Conservation (phyloP, 2,797 vertebrate genomes). For the Sitta carolinensis region DNA sequence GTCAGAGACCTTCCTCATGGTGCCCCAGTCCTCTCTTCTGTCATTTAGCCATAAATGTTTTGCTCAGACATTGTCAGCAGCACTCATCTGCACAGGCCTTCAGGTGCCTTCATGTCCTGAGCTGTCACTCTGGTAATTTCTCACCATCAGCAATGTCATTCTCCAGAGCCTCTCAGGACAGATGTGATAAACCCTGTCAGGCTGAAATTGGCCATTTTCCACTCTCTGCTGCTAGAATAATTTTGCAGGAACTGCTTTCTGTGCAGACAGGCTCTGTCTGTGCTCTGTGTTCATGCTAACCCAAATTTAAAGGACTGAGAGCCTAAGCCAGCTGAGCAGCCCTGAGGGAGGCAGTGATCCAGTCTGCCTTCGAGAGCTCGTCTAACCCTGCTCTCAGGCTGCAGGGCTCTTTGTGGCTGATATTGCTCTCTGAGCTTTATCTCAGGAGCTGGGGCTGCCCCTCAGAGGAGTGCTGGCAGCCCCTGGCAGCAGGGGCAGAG, state of each 20-base stretch:
- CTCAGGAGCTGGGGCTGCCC: not conserved
- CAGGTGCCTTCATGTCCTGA: not conserved
- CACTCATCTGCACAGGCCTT: not conserved
- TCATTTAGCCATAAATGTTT: not conserved
- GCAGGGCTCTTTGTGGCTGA: not conserved
- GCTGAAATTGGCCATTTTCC: not conserved
- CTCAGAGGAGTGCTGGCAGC: not conserved
- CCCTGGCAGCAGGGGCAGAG: not conserved
- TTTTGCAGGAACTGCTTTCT: not conserved
- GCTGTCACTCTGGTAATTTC: not conserved
- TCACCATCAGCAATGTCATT: not conserved
- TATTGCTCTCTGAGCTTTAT: accelerated
- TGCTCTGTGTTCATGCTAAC: not conserved
- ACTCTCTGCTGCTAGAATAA: not conserved
- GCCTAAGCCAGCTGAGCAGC: not conserved
- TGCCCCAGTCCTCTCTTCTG: not conserved
- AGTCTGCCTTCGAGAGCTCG: not conserved
- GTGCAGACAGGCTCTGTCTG: not conserved
- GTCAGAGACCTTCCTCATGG: not conserved
- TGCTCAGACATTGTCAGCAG: not conserved
- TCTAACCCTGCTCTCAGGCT: not conserved
- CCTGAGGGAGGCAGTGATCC: not conserved
- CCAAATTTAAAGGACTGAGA: not conserved
- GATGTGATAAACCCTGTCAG: not conserved
- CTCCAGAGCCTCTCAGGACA: not conserved